Evolutionary conservation across 2,113 vertebrate species (phyloP).

Genomic region (Uria lomvia): DNA sequence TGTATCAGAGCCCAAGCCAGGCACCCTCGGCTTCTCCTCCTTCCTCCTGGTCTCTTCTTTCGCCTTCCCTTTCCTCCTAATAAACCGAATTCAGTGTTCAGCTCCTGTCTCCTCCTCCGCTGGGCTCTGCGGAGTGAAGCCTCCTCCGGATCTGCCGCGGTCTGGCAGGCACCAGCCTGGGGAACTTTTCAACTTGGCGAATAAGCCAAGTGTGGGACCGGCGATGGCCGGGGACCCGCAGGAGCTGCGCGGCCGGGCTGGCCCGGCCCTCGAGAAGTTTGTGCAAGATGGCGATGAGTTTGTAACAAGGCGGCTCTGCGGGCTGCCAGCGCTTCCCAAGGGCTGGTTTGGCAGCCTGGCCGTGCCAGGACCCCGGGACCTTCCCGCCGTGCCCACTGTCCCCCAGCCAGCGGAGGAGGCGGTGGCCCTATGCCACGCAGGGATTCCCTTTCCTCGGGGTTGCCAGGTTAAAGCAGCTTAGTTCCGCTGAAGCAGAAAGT

Average conservation of each 20-base stretch:
- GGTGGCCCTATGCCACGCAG: constrained; percentile 55
- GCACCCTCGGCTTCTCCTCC: accelerated
- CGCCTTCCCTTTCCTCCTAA: background rate
- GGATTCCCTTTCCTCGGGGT: constrained; percentile 63
- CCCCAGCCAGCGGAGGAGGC: constrained; percentile 51
- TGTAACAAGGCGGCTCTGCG: background rate
- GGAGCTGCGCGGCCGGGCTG: background rate
- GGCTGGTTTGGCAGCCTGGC: constrained; percentile 52
- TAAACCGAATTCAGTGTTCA: background rate
- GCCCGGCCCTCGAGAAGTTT: background rate
- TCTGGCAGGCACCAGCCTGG: background rate
- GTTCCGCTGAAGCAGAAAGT: constrained; percentile 30
- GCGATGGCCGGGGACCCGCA: background rate
- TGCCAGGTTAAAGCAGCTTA: constrained; percentile 47
- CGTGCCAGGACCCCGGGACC: constrained; percentile 56
- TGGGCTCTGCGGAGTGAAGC: background rate
- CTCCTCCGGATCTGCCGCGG: background rate
- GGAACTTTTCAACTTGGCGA: constrained; percentile 12
- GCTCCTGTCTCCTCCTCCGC: background rate
- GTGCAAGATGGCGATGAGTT: background rate
- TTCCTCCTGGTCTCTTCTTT: background rate
- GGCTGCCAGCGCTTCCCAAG: constrained; percentile 53
- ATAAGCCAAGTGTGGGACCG: background rate
- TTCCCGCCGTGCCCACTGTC: constrained; percentile 28
- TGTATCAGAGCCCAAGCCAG: background rate